phyloP scores from a whole-genome alignment of 2,113 vertebrate genomes.

The Mus pahari region DNA sequence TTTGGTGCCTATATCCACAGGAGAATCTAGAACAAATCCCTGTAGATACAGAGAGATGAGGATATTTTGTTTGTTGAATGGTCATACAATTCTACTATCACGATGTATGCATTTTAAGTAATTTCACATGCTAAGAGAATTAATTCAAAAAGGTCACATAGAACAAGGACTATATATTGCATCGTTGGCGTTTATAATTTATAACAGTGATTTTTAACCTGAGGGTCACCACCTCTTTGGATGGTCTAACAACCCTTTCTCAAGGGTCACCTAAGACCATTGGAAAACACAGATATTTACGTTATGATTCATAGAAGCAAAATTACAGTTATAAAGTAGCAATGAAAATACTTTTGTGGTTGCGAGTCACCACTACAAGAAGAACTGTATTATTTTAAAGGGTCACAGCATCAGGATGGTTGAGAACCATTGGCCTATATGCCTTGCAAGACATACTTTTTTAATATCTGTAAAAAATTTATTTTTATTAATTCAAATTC shows the following conservation, averaged over 20 bases:
- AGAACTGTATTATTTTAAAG: background rate
- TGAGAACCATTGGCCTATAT: background rate
- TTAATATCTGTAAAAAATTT: background rate
- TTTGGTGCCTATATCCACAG: background rate
- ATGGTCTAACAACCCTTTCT: too few relatives aligned
- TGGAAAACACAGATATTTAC: background rate
- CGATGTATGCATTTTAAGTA: background rate
- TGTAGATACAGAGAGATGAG: background rate
- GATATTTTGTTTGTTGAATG: background rate
- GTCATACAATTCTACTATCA: background rate
- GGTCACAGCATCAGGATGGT: background rate
- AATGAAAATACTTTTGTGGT: background rate
- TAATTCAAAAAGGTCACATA: constrained; percentile 32
- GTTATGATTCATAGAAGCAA: background rate
- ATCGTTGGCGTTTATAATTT: constrained; percentile 33
- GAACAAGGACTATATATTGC: constrained; percentile 19
- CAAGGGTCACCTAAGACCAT: background rate
- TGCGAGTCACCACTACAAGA: background rate
- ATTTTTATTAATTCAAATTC: constrained; percentile 49
- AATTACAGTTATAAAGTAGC: background rate
- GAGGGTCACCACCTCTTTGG: background rate
- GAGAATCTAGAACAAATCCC: background rate
- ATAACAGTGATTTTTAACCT: background rate
- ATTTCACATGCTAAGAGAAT: background rate
- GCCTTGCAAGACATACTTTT: background rate